Evolutionary conservation across 2,888 invertebrate species (phyloP).

Genomic region (Dryobotodes eremita): DNA sequence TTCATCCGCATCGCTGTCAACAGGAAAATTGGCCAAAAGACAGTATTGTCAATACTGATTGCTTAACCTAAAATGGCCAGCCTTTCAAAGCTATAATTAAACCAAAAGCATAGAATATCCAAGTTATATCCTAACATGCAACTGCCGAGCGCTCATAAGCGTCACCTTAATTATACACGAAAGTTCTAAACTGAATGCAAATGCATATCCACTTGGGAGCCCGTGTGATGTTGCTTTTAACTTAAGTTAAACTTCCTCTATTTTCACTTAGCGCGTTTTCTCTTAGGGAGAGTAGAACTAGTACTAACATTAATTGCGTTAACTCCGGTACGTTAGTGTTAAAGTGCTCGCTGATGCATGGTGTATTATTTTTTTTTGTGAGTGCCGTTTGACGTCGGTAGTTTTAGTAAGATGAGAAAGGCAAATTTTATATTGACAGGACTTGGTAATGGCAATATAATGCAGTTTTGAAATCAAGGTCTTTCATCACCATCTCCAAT

Average conservation of each 20-base stretch:
- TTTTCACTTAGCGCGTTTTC: constrained; percentile 58
- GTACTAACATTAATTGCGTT: constrained; percentile 54
- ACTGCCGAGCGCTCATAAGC: constrained; percentile 8
- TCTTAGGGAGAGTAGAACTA: constrained; percentile 38
- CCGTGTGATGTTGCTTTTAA: constrained; percentile 59
- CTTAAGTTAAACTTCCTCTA: constrained; percentile 48
- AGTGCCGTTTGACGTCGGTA: not conserved
- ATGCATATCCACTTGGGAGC: constrained; percentile 44
- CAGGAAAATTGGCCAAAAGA: not conserved
- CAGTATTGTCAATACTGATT: not conserved
- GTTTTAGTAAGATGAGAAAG: not conserved
- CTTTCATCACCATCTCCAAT: not conserved
- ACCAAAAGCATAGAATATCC: constrained; percentile 19
- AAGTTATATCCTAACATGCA: constrained; percentile 15
- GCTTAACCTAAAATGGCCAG: not conserved
- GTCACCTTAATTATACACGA: constrained; percentile 34
- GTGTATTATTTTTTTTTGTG: constrained; percentile 3
- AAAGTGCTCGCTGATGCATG: constrained; percentile 38
- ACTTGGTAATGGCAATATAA: no score
- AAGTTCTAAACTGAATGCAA: constrained; percentile 44
- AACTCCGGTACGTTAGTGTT: constrained; percentile 32
- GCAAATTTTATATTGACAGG: not conserved
- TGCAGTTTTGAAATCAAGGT: not conserved
- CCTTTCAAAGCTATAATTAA: not conserved
- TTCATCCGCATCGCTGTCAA: not conserved